Percentiles rank a stretch among this genome's conserved stretches.
phyloP scores from a whole-genome alignment of 2,113 vertebrate species.

The Ivindomyrus marchei region DNA sequence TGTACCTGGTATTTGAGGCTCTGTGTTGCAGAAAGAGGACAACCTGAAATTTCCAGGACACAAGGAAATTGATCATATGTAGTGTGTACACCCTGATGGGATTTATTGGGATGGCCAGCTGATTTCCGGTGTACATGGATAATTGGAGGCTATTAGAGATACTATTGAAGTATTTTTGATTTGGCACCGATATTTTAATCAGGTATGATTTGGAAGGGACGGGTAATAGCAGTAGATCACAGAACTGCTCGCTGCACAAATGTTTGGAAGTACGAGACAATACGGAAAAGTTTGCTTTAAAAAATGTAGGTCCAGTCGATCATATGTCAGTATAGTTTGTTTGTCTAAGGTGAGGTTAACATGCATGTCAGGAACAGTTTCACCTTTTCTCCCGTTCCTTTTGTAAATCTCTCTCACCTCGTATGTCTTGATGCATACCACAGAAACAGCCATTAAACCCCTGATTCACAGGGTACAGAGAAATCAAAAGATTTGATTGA shows the following conservation, averaged over 20 bases:
- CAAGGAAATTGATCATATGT: background rate
- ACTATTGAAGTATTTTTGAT: background rate
- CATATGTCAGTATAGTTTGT: background rate
- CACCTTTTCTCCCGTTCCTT: background rate
- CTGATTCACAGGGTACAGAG: background rate
- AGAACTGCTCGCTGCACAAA: background rate
- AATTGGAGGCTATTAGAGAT: background rate
- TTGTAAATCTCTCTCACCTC: background rate
- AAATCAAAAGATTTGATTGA: slow-evolving; percentile 12
- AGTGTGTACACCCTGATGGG: background rate
- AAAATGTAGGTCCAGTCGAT: background rate
- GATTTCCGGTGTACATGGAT: background rate
- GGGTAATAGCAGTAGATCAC: background rate
- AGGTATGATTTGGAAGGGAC: background rate
- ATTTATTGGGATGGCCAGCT: background rate
- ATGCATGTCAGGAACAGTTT: background rate
- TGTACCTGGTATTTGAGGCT: background rate
- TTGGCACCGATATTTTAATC: background rate
- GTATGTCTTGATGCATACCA: background rate
- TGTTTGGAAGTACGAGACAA: background rate
- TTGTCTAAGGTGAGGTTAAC: background rate
- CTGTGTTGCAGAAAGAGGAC: background rate
- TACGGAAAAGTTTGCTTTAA: background rate
- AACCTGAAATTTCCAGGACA: background rate
- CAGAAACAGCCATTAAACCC: background rate